Base-by-base conservation (phyloP, 1,140 invertebrate genomes). In the Bombus waltoni region DNA sequence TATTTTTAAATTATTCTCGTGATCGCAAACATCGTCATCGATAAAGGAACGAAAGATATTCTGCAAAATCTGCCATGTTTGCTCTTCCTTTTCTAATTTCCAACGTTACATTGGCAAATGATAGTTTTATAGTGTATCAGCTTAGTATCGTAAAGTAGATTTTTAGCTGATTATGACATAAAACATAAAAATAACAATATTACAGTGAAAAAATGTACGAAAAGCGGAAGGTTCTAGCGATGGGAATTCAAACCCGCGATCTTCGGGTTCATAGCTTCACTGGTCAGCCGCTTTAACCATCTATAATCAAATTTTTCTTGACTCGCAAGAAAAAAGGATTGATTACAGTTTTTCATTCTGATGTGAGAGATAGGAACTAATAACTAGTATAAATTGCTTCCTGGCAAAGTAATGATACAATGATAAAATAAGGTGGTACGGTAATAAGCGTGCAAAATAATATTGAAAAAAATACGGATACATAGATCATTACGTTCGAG, bases 331-430 rank as follows among this genome's bases (percentile, higher is more conserved):
- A 62, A 62, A 62, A 62, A 62, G 4, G 10, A 62, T n/a, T 62
- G 59, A 62, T 62, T 62, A 62, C 28, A n/a, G 59, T 62, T 62
- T 62, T 62, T 62, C 28, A n/a, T 62, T n/a, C 59, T 28, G 59
- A 62, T 62, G 59, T 13, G 59, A 62, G 59, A 62, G 59, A 62
- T 62, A 62, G 59, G 28, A 11, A 62, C 59, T 62, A 62, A 62
- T 62, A 62, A 62, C 59, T n/a, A 62, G 59, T n/a, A n/a, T 62
- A n/a, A 62, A 62, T 62, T 62, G 59, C 59, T 62, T 62, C 59
- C 59, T 62, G 59, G 59, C 59, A 62, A 62, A n/a, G 25, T 62
- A 62, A 62, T 62, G 59, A 62, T 62, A 62, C 59, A 62, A 62
- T 62, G 59, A 62, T 62, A 62, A 62, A 62, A 62, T 62, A 62